phyloP scores from a whole-genome alignment of 2,797 vertebrate genomes.

The Anolis apletophallus region DNA sequence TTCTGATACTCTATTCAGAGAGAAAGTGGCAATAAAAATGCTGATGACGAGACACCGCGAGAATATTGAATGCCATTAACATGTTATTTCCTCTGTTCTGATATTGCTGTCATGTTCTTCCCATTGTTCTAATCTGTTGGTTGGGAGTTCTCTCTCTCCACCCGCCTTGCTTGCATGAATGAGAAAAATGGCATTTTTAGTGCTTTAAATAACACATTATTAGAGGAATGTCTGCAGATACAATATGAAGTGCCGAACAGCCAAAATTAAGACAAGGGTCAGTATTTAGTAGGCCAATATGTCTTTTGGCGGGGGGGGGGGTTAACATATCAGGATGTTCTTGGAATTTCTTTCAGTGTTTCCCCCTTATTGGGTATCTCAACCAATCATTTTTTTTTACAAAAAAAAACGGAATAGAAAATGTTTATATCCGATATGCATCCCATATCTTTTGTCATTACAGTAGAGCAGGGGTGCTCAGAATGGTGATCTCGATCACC shows the following conservation, averaged over 20 bases:
- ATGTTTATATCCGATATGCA: no score
- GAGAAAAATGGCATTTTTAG: slow-evolving; percentile 66
- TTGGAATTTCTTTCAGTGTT: slow-evolving; percentile 24
- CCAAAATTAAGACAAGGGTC: slow-evolving; percentile 66
- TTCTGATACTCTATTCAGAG: slow-evolving; percentile 83
- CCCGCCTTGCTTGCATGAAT: slow-evolving; percentile 62
- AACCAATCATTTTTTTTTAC: neutral
- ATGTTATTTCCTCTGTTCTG: slow-evolving; percentile 80
- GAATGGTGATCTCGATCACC: no score
- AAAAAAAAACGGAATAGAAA: no score
- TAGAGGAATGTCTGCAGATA: slow-evolving; percentile 63
- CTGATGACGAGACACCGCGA: slow-evolving; percentile 80
- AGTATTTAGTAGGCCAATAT: slow-evolving; percentile 50
- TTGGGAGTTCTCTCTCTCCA: slow-evolving; percentile 38
- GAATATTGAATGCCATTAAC: slow-evolving; percentile 84
- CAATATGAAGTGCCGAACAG: slow-evolving; percentile 56
- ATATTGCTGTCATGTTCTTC: slow-evolving; percentile 77
- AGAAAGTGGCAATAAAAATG: slow-evolving; percentile 84
- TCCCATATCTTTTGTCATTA: no score
- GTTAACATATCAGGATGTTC: slow-evolving; percentile 36
- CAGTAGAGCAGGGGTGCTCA: no score
- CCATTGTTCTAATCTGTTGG: slow-evolving; percentile 67
- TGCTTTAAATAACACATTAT: slow-evolving; percentile 71
- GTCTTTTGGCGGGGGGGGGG: slow-evolving; percentile 23
- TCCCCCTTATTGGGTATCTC: neutral